A percentile compares a stretch with the other conserved stretches of the same genome.
phyloP scores from a whole-genome alignment of 2,113 vertebrate species.

The Ceyx melanurus region DNA sequence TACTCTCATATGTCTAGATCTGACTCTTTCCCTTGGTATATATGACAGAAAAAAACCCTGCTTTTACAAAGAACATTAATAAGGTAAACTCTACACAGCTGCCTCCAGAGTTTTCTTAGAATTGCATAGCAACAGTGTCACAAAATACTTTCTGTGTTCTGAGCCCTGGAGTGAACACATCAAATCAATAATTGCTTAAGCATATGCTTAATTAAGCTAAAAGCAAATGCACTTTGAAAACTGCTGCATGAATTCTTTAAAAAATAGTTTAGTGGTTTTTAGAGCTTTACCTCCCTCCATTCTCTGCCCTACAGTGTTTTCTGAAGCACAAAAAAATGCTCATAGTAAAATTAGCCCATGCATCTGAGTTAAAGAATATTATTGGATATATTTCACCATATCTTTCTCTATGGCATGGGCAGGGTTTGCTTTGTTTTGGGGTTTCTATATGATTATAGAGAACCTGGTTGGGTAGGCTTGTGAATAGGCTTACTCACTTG shows the following conservation, averaged over 20 bases:
- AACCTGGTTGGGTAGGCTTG: not conserved
- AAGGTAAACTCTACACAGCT: not conserved
- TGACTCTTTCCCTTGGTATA: not conserved
- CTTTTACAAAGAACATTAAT: not conserved
- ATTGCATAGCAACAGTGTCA: not conserved
- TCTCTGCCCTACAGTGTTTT: not conserved
- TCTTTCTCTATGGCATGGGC: not conserved
- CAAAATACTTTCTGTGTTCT: slow-evolving; percentile 8
- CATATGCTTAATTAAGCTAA: slow-evolving; percentile 47
- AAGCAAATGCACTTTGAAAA: slow-evolving; percentile 18
- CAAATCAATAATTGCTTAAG: slow-evolving; percentile 61
- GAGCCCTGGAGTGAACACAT: slow-evolving; percentile 2
- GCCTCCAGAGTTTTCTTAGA: not conserved
- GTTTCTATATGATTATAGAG: not conserved
- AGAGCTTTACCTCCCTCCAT: not conserved
- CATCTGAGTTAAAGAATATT: not conserved
- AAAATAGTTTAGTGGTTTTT: not conserved
- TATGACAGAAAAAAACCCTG: not conserved
- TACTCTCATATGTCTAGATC: not conserved
- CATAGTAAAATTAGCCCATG: not conserved
- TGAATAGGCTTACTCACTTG: not conserved
- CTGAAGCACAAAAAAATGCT: not conserved
- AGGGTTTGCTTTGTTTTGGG: not conserved
- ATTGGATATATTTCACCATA: not conserved
- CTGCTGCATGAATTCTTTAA: slow-evolving; percentile 8